Conservation (phyloP, 2,888 invertebrate genomes). For the Acrocyrtus sp. region DNA sequence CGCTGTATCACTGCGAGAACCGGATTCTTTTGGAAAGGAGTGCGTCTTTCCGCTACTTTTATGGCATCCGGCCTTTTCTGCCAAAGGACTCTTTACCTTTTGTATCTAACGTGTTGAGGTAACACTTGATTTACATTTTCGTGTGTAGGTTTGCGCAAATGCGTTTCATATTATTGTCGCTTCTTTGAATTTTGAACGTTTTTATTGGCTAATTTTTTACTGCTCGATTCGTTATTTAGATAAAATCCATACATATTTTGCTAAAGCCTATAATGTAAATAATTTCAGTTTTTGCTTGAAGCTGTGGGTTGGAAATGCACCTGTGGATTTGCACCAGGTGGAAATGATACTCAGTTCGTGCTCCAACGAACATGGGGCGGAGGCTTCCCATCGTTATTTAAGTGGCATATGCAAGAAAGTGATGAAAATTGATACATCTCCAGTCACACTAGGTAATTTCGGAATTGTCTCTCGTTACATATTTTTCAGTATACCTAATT, state of each 20-base stretch:
- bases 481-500: too few species aligned
- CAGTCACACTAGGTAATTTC: constrained; percentile 28
- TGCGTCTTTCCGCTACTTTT: constrained; percentile 45
- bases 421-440: constrained; percentile 12
- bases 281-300: constrained; percentile 32
- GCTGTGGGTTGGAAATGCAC: constrained; percentile 33
- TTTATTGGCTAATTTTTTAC: too few species aligned
- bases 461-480: too few species aligned
- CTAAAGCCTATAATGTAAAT: too few species aligned
- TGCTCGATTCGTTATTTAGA: too few species aligned
- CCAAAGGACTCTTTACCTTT: constrained; percentile 27
- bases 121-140: too few species aligned
- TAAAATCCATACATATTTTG: too few species aligned
- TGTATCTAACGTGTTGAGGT: constrained; percentile 40
- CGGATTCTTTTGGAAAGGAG: constrained; percentile 47
- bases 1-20: constrained; percentile 49
- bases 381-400: constrained; percentile 20
- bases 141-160: too few species aligned
- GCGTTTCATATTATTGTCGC: too few species aligned
- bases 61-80: constrained; percentile 49
- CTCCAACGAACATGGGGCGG: constrained; percentile 20
- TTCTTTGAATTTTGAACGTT: too few species aligned
- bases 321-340: constrained; percentile 31
- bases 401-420: constrained; percentile 31
- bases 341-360: constrained; percentile 1